Evolutionary conservation across 2,113 vertebrate genomes (phyloP).

Genomic region (Chamaetylas fuelleborni): DNA sequence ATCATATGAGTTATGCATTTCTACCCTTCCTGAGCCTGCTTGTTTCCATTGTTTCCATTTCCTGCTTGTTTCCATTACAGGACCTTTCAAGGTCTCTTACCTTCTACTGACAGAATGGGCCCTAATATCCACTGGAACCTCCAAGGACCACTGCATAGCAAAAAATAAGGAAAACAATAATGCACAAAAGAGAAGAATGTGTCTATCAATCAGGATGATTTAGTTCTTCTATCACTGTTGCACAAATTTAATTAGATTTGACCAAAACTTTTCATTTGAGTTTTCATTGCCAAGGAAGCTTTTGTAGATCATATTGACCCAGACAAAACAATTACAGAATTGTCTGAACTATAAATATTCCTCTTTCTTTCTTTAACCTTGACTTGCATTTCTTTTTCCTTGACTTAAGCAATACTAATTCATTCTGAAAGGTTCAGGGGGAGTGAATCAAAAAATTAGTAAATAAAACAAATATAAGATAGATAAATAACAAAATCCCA

Average conservation of each 20-base stretch:
- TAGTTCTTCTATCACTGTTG: not conserved
- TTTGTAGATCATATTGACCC: constrained; percentile 5
- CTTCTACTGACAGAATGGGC: not conserved
- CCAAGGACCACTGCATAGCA: not conserved
- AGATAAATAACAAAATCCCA: not conserved
- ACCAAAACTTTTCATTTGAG: not conserved
- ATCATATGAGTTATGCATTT: not conserved
- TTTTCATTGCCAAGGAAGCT: not conserved
- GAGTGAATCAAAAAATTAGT: not conserved
- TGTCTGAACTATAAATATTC: constrained; percentile 38
- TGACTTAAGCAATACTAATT: not conserved
- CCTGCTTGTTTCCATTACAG: not conserved
- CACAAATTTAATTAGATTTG: not conserved
- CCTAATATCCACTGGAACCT: not conserved
- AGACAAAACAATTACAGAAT: constrained; percentile 48
- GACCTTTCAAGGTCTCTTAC: not conserved
- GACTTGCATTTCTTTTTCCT: not conserved
- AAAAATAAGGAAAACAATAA: not conserved
- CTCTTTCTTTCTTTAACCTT: not conserved
- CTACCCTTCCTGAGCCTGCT: not conserved
- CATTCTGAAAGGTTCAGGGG: not conserved
- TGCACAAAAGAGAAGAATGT: not conserved
- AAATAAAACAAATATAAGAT: not conserved
- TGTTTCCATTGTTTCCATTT: not conserved
- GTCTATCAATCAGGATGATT: not conserved